phyloP scores from a whole-genome alignment of 1,140 invertebrate species.

The Pseudomyrmex sp. region DNA sequence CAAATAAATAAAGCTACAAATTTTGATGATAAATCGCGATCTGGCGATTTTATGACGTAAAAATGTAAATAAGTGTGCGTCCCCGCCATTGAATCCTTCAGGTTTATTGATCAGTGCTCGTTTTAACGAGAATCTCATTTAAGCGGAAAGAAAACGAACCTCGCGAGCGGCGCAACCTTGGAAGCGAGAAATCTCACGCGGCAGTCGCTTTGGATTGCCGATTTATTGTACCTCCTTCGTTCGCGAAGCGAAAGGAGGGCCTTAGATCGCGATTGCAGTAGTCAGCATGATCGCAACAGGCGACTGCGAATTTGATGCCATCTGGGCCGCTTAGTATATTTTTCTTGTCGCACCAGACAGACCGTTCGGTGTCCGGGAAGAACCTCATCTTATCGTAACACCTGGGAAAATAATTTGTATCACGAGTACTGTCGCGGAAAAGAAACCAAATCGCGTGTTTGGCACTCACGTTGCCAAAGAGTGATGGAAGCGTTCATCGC shows the following conservation, averaged over 20 bases:
- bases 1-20: too few species aligned
- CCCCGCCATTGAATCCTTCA: slow-evolving; percentile 9
- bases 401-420: slow-evolving; percentile 82
- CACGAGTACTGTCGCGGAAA: slow-evolving; percentile 61
- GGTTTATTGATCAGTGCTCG: not conserved
- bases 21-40: too few species aligned
- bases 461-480: slow-evolving; percentile 21
- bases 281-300: slow-evolving; percentile 87
- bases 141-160: slow-evolving; percentile 20
- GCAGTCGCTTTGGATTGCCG: slow-evolving; percentile 23
- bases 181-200: slow-evolving; percentile 24
- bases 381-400: slow-evolving; percentile 85
- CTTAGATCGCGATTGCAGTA: slow-evolving; percentile 87
- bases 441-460: not conserved
- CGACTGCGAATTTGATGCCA: slow-evolving; percentile 80
- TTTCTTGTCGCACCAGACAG: slow-evolving; percentile 83
- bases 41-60: too few species aligned
- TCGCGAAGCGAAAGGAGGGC: slow-evolving; percentile 78
- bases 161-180: slow-evolving; percentile 45
- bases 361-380: slow-evolving; percentile 84
- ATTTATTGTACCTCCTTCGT: slow-evolving; percentile 78
- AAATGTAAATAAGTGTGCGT: not conserved
- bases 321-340: slow-evolving; percentile 78
- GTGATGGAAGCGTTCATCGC: not conserved
- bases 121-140: slow-evolving; percentile 21